These are phyloP conservation scores for Tursiops truncatus DNA, from an alignment of 2,113 vertebrate genomes.

Conservation along the genomic window DNA sequence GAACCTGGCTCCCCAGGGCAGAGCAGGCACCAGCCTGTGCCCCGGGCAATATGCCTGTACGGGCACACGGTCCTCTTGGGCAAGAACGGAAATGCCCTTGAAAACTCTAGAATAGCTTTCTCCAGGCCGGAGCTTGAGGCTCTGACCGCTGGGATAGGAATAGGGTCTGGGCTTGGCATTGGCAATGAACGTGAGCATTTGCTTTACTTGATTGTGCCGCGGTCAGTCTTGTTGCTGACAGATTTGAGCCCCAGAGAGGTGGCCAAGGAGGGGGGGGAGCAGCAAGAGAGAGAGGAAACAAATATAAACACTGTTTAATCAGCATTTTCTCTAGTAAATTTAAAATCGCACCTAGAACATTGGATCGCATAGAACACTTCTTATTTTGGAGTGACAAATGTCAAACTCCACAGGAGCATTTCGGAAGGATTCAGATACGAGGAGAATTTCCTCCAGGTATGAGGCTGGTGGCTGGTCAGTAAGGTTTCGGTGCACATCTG, in stretches of 20 bases:
- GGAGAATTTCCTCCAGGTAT: not conserved
- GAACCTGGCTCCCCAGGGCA: not conserved
- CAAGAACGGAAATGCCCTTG: not conserved
- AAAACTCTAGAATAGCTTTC: not conserved
- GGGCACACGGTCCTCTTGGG: accelerated
- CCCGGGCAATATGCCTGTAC: not conserved
- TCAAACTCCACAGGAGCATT: not conserved
- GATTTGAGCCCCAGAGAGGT: not conserved
- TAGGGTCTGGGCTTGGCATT: not conserved
- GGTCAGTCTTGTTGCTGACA: not conserved
- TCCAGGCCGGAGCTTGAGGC: not conserved
- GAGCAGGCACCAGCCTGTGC: not conserved
- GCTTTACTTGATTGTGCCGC: not conserved
- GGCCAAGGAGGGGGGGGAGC: accelerated
- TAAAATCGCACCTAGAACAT: not conserved
- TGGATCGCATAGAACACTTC: not conserved
- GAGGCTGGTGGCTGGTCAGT: not conserved
- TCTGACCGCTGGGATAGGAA: not conserved
- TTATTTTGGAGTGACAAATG: not conserved
- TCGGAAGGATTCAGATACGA: not conserved
- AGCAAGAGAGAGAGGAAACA: not conserved
- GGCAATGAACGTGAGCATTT: not conserved
- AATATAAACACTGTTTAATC: not conserved
- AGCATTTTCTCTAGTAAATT: not conserved
- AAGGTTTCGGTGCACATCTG: not conserved